Conservation (phyloP, 2,888 invertebrate genomes). For the Bembecia ichneumoniformis region DNA sequence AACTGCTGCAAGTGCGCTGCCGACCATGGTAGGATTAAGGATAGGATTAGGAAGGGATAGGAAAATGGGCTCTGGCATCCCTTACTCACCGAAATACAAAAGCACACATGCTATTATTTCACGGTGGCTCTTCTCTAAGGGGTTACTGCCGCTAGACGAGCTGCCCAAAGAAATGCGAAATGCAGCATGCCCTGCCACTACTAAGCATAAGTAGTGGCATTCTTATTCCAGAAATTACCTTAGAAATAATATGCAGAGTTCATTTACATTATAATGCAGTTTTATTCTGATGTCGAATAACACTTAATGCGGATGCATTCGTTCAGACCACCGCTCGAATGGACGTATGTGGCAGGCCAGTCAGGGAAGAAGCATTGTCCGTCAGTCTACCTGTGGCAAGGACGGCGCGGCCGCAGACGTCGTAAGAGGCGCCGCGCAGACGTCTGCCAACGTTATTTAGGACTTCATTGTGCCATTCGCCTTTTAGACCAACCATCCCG, state of each 20-base stretch:
- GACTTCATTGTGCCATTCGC: constrained; percentile 59
- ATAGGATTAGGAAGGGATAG: no score
- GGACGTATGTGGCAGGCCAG: constrained; percentile 43
- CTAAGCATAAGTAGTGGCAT: no score
- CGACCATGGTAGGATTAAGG: no score
- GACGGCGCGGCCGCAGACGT: constrained; percentile 37
- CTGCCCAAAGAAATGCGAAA: no score
- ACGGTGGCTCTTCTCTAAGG: no score
- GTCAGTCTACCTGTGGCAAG: constrained; percentile 39
- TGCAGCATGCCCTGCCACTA: no score
- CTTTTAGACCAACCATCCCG: constrained; percentile 35
- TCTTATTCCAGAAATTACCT: neutral
- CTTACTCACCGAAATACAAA: no score
- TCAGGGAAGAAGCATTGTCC: constrained; percentile 55
- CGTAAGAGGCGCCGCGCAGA: constrained; percentile 59
- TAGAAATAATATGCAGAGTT: neutral
- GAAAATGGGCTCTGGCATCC: no score
- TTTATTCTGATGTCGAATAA: constrained; percentile 13
- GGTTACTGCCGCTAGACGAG: no score
- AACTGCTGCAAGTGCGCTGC: no score
- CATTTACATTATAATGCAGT: neutral
- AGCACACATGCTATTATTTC: no score
- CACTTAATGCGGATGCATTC: constrained; percentile 44
- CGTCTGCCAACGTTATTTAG: constrained; percentile 59
- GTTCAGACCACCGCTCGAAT: constrained; percentile 29